Percentiles rank a stretch among this genome's conserved stretches.
These are phyloP conservation scores for Neoaliturus tenellus DNA, from an alignment of 2,888 invertebrate genomes.

Conservation along the genomic window DNA sequence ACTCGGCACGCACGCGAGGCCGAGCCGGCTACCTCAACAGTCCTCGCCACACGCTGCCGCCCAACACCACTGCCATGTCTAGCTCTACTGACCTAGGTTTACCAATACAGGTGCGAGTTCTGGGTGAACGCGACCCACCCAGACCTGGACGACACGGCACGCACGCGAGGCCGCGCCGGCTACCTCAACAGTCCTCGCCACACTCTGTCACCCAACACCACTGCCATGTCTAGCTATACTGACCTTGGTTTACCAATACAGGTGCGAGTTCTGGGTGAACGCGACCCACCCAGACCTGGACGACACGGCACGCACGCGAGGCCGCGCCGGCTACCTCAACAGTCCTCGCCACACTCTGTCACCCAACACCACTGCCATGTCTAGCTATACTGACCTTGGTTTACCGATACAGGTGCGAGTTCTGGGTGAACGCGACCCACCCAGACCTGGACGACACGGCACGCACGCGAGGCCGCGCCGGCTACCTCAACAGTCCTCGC, in stretches of 20 bases:
- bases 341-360: conserved; percentile 91
- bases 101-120: conserved; percentile 85
- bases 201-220: conserved; percentile 89
- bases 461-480: conserved; percentile 80
- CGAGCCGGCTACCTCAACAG: conserved; percentile 85
- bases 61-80: conserved; percentile 89
- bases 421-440: conserved; percentile 85
- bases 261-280: conserved; percentile 86
- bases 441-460: conserved; percentile 76
- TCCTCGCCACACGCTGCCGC: conserved; percentile 89
- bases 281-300: conserved; percentile 82
- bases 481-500: conserved; percentile 84
- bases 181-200: conserved; percentile 87
- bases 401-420: conserved; percentile 85
- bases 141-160: conserved; percentile 74
- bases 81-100: no score
- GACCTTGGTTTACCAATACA: no score
- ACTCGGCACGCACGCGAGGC: conserved; percentile 74
- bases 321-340: conserved; percentile 83
- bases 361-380: conserved; percentile 89
- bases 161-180: conserved; percentile 81
- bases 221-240: conserved; percentile 91
- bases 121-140: conserved; percentile 85
- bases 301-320: conserved; percentile 73
- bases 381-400: conserved; percentile 94